Percentiles rank a stretch among this genome's conserved stretches.
Conservation (phyloP, 2,797 vertebrate species). For the Amazona ochrocephala region DNA sequence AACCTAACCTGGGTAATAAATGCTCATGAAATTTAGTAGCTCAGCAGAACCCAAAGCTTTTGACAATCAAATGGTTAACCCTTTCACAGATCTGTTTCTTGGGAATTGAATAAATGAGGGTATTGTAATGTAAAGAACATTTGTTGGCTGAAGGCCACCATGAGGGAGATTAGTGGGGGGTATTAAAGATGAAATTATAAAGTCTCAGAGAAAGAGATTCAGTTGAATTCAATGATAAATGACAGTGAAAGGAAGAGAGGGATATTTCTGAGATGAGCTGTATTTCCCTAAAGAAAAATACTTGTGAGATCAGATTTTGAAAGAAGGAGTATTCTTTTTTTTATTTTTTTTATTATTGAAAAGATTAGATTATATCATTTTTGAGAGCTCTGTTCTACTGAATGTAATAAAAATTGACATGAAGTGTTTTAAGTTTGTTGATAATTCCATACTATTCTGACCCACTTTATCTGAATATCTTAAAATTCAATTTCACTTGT, state of each 20-base stretch:
- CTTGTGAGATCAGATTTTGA: constrained; percentile 67
- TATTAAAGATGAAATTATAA: constrained; percentile 74
- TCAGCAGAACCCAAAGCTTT: constrained; percentile 66
- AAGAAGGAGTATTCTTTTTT: constrained; percentile 53
- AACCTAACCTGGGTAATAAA: constrained; percentile 64
- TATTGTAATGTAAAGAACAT: constrained; percentile 59
- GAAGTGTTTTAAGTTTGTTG: constrained; percentile 76
- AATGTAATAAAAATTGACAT: constrained; percentile 75
- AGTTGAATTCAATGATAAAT: constrained; percentile 70
- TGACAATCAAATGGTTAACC: constrained; percentile 66
- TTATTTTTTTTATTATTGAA: constrained; percentile 65
- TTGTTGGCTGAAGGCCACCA: constrained; percentile 63
- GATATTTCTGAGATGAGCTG: constrained; percentile 64
- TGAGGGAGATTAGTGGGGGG: constrained; percentile 71
- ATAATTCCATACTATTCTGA: constrained; percentile 70
- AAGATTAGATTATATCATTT: constrained; percentile 70
- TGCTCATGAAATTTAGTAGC: constrained; percentile 64
- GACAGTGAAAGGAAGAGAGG: constrained; percentile 60
- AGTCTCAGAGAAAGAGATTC: constrained; percentile 68
- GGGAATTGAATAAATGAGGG: constrained; percentile 62
- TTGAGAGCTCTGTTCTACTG: constrained; percentile 65
- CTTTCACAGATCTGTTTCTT: constrained; percentile 57
- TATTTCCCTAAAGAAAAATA: constrained; percentile 68
- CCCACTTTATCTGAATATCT: constrained; percentile 74
- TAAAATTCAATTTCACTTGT: constrained; percentile 75